Evolutionary conservation across 2,113 vertebrate species (phyloP).

Genomic region (Bufo bufo): DNA sequence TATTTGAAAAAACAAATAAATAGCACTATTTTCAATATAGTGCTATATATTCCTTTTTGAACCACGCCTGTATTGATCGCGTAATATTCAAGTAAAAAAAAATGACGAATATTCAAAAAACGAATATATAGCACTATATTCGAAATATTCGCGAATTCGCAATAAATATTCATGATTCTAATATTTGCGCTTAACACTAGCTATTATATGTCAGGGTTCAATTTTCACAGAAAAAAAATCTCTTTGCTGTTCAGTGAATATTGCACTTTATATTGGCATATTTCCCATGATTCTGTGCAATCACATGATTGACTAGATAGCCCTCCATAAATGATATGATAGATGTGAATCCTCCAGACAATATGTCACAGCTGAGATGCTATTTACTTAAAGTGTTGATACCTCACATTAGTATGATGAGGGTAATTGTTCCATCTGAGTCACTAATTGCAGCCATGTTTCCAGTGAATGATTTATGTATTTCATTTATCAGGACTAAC

Average conservation of each 20-base stretch:
- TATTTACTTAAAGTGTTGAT: slow-evolving; percentile 10
- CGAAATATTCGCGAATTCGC: too few relatives aligned
- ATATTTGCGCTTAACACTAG: too few relatives aligned
- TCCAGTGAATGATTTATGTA: slow-evolving; percentile 4
- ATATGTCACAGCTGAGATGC: neutral
- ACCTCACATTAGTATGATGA: slow-evolving; percentile 1
- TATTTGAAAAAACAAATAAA: too few relatives aligned
- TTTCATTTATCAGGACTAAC: neutral
- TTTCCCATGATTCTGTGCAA: neutral
- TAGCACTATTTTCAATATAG: too few relatives aligned
- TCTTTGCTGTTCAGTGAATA: neutral
- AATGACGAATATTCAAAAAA: too few relatives aligned
- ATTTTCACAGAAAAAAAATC: too few relatives aligned
- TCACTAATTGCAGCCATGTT: neutral
- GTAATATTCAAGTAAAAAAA: too few relatives aligned
- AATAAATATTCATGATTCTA: too few relatives aligned
- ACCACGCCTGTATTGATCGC: too few relatives aligned
- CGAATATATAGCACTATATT: too few relatives aligned
- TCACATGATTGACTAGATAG: neutral
- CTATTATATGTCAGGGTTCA: too few relatives aligned
- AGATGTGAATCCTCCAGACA: neutral
- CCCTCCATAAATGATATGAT: neutral
- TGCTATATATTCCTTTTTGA: too few relatives aligned
- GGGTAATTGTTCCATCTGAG: neutral
- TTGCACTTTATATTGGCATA: neutral